Base-by-base conservation (phyloP, 2,888 invertebrate species). In the Malachius bipustulatus region DNA sequence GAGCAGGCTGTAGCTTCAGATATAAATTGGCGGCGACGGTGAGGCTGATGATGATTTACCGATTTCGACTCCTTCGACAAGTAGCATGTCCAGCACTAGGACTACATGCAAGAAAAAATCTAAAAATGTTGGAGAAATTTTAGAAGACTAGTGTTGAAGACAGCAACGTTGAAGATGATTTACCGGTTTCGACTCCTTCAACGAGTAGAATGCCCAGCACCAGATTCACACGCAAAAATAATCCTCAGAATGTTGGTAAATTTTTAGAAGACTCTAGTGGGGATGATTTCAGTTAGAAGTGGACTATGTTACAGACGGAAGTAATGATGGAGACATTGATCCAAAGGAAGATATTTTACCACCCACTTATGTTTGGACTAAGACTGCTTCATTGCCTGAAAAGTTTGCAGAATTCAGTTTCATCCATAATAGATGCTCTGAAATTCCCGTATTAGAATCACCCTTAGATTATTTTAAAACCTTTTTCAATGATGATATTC, bases 161-260 rank as follows among this genome's bases (percentile, higher is more conserved):
- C n/a, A 19, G 24, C n/a, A n/a, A 19, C n/a, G n/a, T 32, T 35
- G 6, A 9, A 36, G 14, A 8, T 10, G 26, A 32, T 30, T 30
- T 16, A 9, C 14, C 24, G 34, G 13, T 19, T 24, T 12, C 14
- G 14, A 19, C 24, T 6, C 24, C 24, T 19, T 19, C 24, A n/a
- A 19, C 24, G n/a, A 19, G 24, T 19, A 19, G 24, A n/a, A 28
- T 28, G 29, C 4, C 8, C 29, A 28, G 29, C 6, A 28, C 9
- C 11, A 11, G 11, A 11, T 28, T 6, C 11, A n/a, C 29, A 19
- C n/a, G 24, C n/a, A 19, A 19, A n/a, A 19, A n/a, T 8, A n/a
- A n/a, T n/a, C n/a, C n/a, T n/a, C n/a, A n/a, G n/a, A n/a, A n/a
- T n/a, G n/a, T n/a, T n/a, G n/a, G n/a, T n/a, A n/a, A n/a, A n/a